Base-by-base conservation (phyloP, 2,797 vertebrate species). In the Peromyscus attwateri region DNA sequence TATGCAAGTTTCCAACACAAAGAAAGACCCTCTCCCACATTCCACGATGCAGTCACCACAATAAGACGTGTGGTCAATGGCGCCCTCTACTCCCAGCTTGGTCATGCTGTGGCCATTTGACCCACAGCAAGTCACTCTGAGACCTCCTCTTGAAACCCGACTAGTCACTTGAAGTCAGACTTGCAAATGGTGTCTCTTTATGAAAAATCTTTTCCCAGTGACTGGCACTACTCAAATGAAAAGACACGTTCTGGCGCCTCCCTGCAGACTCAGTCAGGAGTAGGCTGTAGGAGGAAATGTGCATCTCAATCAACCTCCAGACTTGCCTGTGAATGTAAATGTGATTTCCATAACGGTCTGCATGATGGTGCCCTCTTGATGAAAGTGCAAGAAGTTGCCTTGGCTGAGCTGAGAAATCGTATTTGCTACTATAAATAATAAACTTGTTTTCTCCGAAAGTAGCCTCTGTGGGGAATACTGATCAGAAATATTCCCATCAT, bases 401-500 rank as follows among this genome's bases (percentile, higher is more conserved):
- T 87, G 88, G 92, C 92, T 97, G 76, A 88, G 43, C 66, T 1
- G 66, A 97, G 57, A 94, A 94, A 87, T 97, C 93, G 76, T 92
- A 81, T 96, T 97, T 95, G 92, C 97, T 91, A 88, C 95, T 95
- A 97, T 98, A 98, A 98, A 98, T 98, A 98, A 98, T 96, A 34
- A 95, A 97, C 96, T 85, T 2, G 1, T 94, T 97, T 97, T 97
- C 71, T 97, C 89, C 43, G 91, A 29, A 95, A 97, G 77, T 85
- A 31, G 88, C 57, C 85, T 97, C 97, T 95, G 83, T 34, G 57
- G 97, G 97, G 95, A 97, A 91, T 94, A 80, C 70, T 5, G 17
- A 95, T 98, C 81, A 95, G 97, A 97, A 96, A 96, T 57, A 40
- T 95, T 98, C 83, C 62, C 95, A 97, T 92, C 88, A 62, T 93